A percentile compares a stretch with the other conserved stretches of the same genome.
Evolutionary conservation across 1,140 invertebrate genomes (phyloP).

Genomic region (Lepidostoma basale): DNA sequence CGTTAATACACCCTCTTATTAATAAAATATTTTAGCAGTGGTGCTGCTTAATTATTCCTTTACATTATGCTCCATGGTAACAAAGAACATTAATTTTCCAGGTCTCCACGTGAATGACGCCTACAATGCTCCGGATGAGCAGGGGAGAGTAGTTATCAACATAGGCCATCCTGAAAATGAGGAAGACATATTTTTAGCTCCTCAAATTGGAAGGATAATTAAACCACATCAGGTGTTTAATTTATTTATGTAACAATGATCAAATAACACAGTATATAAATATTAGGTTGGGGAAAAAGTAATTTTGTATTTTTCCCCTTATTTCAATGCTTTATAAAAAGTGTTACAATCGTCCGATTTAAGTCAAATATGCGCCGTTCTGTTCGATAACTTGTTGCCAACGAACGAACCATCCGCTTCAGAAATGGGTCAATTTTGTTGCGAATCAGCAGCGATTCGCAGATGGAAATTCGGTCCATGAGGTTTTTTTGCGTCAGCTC

Average conservation of each 20-base stretch:
- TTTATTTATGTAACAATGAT: constrained; percentile 39
- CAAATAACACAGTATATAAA: no score
- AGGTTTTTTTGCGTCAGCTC: not conserved
- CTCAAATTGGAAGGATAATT: constrained; percentile 89
- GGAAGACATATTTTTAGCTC: constrained; percentile 90
- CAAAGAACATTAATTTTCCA: no score
- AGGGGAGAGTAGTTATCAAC: constrained; percentile 93
- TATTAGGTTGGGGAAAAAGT: constrained; percentile 2
- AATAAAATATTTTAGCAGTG: no score
- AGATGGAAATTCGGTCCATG: not conserved
- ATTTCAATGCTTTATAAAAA: constrained; percentile 14
- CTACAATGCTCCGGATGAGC: constrained; percentile 90
- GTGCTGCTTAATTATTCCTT: no score
- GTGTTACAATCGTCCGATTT: constrained; percentile 7
- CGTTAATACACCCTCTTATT: no score
- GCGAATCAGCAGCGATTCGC: not conserved
- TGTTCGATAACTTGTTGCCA: no score
- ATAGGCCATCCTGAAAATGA: constrained; percentile 94
- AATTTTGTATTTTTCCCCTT: not conserved
- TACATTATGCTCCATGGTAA: no score
- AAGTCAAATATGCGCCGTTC: not conserved
- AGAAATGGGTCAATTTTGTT: not conserved
- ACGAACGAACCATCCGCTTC: not conserved
- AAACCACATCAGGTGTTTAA: constrained; percentile 87
- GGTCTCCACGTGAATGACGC: constrained; percentile 88